phyloP scores from a whole-genome alignment of 2,113 vertebrate genomes.

The Gnathonemus echidnorhynchus region DNA sequence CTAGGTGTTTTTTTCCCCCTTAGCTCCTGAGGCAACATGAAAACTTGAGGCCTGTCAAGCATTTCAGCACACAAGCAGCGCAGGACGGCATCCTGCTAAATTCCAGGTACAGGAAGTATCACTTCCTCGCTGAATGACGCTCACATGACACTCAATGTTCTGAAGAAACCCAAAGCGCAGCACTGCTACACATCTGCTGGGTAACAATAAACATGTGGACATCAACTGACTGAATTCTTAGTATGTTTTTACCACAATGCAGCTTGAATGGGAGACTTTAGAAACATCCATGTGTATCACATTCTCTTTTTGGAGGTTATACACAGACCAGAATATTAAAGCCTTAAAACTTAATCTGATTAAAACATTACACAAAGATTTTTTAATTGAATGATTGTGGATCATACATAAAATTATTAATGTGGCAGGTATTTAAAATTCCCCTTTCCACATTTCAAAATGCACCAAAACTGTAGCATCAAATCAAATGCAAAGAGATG shows the following conservation, averaged over 20 bases:
- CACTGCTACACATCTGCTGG: neutral
- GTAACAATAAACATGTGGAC: neutral
- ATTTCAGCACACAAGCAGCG: neutral
- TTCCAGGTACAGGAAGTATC: neutral
- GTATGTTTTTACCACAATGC: neutral
- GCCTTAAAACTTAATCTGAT: neutral
- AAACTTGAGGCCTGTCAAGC: neutral
- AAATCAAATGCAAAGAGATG: neutral
- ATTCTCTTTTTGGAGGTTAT: neutral
- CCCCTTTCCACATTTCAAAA: neutral
- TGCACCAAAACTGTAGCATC: neutral
- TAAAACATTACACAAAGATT: neutral
- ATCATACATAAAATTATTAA: neutral
- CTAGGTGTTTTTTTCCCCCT: neutral
- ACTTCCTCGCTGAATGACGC: neutral
- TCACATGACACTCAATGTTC: neutral
- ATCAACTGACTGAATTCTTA: neutral
- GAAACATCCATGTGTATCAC: neutral
- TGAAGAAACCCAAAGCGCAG: neutral
- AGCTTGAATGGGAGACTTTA: neutral
- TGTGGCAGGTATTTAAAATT: neutral
- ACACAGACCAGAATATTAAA: neutral
- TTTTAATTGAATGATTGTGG: neutral
- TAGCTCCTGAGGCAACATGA: neutral
- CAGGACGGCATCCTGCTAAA: neutral